Evolutionary conservation across 2,113 vertebrate genomes (phyloP).

Genomic region (Grantiella picta): DNA sequence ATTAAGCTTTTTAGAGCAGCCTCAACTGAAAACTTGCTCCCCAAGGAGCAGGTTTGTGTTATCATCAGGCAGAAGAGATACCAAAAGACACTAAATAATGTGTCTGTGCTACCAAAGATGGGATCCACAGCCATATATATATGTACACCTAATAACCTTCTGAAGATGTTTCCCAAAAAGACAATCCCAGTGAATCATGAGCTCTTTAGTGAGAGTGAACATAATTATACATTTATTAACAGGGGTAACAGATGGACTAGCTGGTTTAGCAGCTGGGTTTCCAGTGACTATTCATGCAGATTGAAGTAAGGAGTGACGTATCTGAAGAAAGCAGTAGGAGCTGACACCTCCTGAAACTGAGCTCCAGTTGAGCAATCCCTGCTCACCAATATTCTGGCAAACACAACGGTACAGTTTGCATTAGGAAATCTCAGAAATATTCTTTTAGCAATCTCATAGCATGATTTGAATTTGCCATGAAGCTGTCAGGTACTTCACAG

Average conservation of each 20-base stretch:
- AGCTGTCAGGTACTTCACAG: background rate
- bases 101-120: background rate
- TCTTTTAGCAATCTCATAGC: background rate
- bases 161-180: background rate
- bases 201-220: constrained; percentile 14
- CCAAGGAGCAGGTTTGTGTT: background rate
- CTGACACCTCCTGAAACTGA: constrained; percentile 10
- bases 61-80: background rate
- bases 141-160: background rate
- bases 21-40: background rate
- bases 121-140: background rate
- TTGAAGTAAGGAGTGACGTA: constrained; percentile 7
- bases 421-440: background rate
- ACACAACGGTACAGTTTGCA: background rate
- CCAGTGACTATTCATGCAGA: constrained; percentile 37
- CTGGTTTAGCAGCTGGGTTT: constrained; percentile 57
- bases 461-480: background rate
- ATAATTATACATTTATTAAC: constrained; percentile 17
- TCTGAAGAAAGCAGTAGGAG: constrained; percentile 44
- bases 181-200: constrained; percentile 19
- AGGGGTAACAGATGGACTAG: constrained; percentile 40
- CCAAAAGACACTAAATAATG: background rate
- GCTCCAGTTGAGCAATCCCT: background rate
- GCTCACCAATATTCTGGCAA: background rate
- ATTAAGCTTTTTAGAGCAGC: background rate